Conservation (phyloP, 1,140 invertebrate species). For the Fopius arisanus region DNA sequence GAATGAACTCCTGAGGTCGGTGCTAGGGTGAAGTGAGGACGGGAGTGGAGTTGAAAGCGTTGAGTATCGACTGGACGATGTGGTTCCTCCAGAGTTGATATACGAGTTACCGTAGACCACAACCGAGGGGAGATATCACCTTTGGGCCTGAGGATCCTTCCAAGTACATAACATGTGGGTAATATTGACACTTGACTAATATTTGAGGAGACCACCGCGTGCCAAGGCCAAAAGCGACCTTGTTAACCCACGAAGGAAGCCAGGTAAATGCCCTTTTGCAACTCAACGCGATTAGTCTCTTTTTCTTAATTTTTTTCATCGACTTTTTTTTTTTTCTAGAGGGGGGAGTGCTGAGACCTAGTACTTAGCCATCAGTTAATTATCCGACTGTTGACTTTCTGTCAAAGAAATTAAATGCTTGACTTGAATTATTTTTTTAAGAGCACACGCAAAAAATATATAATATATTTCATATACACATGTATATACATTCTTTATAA, state of each 20-base stretch:
- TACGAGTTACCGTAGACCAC: neutral
- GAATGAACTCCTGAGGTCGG: slow-evolving; percentile 1
- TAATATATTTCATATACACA: no score
- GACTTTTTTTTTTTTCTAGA: neutral
- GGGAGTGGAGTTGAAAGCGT: neutral
- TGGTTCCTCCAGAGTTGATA: neutral
- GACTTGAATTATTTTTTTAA: no score
- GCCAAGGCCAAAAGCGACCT: neutral
- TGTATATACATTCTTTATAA: no score
- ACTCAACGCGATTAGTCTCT: neutral
- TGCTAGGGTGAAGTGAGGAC: neutral
- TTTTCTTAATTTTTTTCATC: neutral
- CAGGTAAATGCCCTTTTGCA: neutral
- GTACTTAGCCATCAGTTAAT: no score
- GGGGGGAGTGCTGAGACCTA: neutral
- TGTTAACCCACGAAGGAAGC: neutral
- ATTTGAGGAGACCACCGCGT: neutral
- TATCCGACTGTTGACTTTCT: no score
- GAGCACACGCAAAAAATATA: no score
- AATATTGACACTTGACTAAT: neutral
- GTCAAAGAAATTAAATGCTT: no score
- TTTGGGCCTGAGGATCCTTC: neutral
- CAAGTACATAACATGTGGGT: neutral
- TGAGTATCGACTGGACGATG: slow-evolving; percentile 11
- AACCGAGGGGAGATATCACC: neutral